A percentile compares a stretch with the other conserved stretches of the same genome.
Conservation (phyloP, 2,888 invertebrate genomes). For the Ornithoptera priamus region DNA sequence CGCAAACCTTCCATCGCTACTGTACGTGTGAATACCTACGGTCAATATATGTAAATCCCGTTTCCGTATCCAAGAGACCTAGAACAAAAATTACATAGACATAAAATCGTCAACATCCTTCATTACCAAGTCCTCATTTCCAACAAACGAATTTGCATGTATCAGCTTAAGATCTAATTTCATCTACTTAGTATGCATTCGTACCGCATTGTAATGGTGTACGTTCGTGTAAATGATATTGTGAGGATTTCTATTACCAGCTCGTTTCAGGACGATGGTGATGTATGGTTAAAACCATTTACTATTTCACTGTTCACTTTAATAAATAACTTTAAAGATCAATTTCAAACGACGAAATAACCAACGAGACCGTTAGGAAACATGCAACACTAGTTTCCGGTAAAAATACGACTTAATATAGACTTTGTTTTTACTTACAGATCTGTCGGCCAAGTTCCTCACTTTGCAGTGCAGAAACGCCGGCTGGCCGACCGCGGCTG, state of each 20-base stretch:
- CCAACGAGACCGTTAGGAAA: too few species aligned
- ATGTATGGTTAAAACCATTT: background rate
- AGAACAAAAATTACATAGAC: conserved; percentile 27
- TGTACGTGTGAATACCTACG: conserved; percentile 82
- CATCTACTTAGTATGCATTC: background rate
- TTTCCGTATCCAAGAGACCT: conserved; percentile 93
- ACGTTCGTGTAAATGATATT: background rate
- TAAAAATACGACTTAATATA: background rate
- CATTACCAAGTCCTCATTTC: background rate
- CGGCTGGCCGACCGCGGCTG: conserved; percentile 92
- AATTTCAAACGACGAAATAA: too few species aligned
- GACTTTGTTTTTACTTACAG: conserved; percentile 81
- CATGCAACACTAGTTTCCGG: too few species aligned
- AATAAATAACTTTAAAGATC: too few species aligned
- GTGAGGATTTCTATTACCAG: background rate
- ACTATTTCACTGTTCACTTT: too few species aligned
- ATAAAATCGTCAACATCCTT: background rate
- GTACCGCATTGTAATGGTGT: background rate
- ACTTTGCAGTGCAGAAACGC: conserved; percentile 92
- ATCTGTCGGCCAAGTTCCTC: conserved; percentile 92
- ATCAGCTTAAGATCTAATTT: background rate
- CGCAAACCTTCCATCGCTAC: conserved; percentile 82
- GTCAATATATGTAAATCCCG: conserved; percentile 87
- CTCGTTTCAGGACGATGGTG: background rate
- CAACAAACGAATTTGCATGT: background rate